phyloP scores from a whole-genome alignment of 2,113 vertebrate genomes.

The Vireo altiloquus region DNA sequence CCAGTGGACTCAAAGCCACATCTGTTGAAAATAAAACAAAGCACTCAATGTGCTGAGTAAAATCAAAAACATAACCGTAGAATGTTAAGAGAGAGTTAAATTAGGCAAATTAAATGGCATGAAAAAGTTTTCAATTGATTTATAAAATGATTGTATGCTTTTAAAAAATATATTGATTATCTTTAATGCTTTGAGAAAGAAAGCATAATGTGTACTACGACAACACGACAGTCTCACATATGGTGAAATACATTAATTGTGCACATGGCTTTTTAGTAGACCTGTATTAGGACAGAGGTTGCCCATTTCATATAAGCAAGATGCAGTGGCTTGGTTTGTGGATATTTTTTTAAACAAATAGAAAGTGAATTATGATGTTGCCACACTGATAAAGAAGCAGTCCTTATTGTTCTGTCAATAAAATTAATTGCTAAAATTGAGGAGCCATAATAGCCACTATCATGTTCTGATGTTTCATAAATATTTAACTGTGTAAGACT shows the following conservation, averaged over 20 bases:
- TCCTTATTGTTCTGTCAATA: constrained; percentile 62
- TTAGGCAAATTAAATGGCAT: constrained; percentile 85
- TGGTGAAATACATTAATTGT: neutral
- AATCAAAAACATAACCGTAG: constrained; percentile 73
- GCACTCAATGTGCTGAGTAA: constrained; percentile 68
- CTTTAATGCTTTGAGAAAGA: constrained; percentile 43
- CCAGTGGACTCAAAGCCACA: constrained; percentile 77
- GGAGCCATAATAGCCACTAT: constrained; percentile 40
- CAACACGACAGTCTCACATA: neutral
- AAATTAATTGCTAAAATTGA: constrained; percentile 69
- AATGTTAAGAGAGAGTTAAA: constrained; percentile 66
- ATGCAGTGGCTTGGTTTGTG: neutral
- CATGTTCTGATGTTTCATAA: constrained; percentile 55
- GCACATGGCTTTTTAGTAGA: neutral
- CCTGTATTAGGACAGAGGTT: neutral
- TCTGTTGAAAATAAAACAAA: constrained; percentile 82
- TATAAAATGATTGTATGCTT: constrained; percentile 57
- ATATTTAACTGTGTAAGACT: constrained; percentile 58
- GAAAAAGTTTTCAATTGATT: constrained; percentile 80
- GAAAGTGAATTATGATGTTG: neutral
- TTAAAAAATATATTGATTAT: constrained; percentile 81
- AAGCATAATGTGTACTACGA: neutral
- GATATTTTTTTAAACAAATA: neutral
- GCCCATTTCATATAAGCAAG: neutral
- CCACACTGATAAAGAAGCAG: neutral